A percentile compares a stretch with the other conserved stretches of the same genome.
These are phyloP conservation scores for Mycetomoellerius zeteki DNA, from an alignment of 1,140 invertebrate species.

Conservation along the genomic window DNA sequence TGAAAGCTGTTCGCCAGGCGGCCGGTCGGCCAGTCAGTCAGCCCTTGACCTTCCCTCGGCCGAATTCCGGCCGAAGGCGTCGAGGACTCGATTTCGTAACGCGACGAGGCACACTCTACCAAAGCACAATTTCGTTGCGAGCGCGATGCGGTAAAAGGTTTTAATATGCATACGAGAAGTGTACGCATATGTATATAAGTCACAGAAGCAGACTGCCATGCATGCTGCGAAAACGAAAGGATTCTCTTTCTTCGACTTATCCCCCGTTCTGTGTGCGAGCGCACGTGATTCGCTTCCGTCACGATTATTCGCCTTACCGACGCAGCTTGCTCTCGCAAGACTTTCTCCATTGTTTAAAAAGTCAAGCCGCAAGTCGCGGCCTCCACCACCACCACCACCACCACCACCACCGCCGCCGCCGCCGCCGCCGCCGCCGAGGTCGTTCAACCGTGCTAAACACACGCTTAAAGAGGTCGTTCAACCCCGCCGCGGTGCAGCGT, in stretches of 20 bases:
- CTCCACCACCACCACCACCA: constrained; percentile 9
- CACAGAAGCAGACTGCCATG: constrained; percentile 19
- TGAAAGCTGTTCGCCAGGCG: constrained; percentile 74
- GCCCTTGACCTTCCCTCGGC: constrained; percentile 85
- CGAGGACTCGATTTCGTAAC: constrained; percentile 79
- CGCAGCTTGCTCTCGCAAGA: constrained; percentile 81
- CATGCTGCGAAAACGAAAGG: constrained; percentile 80
- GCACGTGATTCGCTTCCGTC: constrained; percentile 52
- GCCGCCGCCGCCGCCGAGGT: constrained; percentile 54
- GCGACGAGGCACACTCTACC: constrained; percentile 68
- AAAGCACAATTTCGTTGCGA: constrained; percentile 70
- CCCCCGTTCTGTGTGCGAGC: constrained; percentile 29
- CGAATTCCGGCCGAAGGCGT: constrained; percentile 81
- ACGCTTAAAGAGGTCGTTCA: constrained; percentile 69
- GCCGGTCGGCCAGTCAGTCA: constrained; percentile 44
- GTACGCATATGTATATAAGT: neutral
- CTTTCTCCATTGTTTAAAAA: constrained; percentile 86
- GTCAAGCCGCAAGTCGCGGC: constrained; percentile 67
- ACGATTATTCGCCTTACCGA: constrained; percentile 67
- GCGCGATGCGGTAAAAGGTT: constrained; percentile 78
- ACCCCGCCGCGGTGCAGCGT: constrained; percentile 21
- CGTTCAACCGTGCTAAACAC: constrained; percentile 72
- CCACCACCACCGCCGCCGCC: constrained; percentile 17
- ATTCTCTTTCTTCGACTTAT: constrained; percentile 61
- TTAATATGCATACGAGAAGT: constrained; percentile 10